Evolutionary conservation across 2,797 vertebrate species (phyloP).

Genomic region (Silurus aristotelis): DNA sequence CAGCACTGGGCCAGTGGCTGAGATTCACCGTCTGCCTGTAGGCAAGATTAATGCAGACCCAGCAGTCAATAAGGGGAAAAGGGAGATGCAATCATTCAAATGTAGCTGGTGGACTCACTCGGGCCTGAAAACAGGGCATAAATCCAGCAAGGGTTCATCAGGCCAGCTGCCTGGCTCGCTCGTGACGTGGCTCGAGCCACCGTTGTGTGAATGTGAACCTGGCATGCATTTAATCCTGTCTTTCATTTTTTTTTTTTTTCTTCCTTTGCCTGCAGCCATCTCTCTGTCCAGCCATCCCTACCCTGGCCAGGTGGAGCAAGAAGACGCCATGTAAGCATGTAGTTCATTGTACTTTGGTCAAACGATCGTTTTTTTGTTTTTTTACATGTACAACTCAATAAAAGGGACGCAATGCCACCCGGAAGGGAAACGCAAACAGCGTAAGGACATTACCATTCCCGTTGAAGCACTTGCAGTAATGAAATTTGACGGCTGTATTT

Average conservation of each 20-base stretch:
- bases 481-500: constrained; percentile 71
- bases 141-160: constrained; percentile 50
- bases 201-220: constrained; percentile 35
- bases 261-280: constrained; percentile 77
- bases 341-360: constrained; percentile 7
- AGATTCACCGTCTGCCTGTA: constrained; percentile 69
- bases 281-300: constrained; percentile 91
- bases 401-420: constrained; percentile 28
- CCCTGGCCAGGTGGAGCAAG: constrained; percentile 85
- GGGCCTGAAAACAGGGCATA: constrained; percentile 47
- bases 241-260: constrained; percentile 12
- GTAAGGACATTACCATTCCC: constrained; percentile 52
- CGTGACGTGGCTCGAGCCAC: constrained; percentile 33
- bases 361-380: not conserved
- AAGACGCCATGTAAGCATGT: constrained; percentile 86
- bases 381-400: constrained; percentile 19
- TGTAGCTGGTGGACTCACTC: constrained; percentile 61
- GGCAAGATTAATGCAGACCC: constrained; percentile 60
- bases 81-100: constrained; percentile 68
- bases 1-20: constrained; percentile 57
- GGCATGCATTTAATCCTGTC: constrained; percentile 34
- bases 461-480: constrained; percentile 54
- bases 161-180: constrained; percentile 63
- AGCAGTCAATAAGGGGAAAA: constrained; percentile 65
- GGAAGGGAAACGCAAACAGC: constrained; percentile 46